These are phyloP conservation scores for Chrysolina oricalcia DNA, from an alignment of 2,888 invertebrate genomes.

Conservation along the genomic window DNA sequence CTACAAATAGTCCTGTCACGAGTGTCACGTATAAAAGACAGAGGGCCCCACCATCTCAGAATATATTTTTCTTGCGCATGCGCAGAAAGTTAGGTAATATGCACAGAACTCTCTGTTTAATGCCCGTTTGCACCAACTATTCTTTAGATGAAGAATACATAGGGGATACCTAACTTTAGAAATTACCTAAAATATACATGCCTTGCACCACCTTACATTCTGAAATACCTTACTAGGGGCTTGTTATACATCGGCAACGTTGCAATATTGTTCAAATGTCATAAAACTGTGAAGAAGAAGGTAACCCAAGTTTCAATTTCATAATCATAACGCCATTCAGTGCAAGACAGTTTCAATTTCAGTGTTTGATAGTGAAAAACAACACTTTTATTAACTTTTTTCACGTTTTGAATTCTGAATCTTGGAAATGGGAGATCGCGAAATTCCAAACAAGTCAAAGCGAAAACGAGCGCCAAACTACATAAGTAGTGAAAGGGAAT, in stretches of 20 bases:
- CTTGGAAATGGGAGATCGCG: slow-evolving; percentile 2
- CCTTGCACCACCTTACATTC: slow-evolving; percentile 12
- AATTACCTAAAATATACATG: neutral
- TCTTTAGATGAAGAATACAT: neutral
- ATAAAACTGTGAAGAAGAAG: neutral
- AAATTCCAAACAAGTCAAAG: slow-evolving; percentile 5
- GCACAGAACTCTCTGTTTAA: neutral
- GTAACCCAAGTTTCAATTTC: no score
- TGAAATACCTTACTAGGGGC: neutral
- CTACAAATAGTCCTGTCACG: no score
- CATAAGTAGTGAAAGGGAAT: slow-evolving; percentile 12
- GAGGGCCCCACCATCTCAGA: no score
- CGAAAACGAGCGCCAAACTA: slow-evolving; percentile 16
- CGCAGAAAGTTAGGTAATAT: no score
- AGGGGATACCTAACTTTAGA: slow-evolving; percentile 1
- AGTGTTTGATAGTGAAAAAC: neutral
- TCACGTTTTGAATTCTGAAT: neutral
- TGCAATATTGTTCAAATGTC: neutral
- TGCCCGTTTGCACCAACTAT: slow-evolving; percentile 12
- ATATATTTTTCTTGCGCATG: no score
- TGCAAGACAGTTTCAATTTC: neutral
- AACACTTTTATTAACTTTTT: neutral
- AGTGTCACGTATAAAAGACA: no score
- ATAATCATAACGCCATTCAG: no score
- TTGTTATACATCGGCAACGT: neutral